Evolutionary conservation across 2,888 invertebrate genomes (phyloP).

Genomic region (Thalpophila matura): DNA sequence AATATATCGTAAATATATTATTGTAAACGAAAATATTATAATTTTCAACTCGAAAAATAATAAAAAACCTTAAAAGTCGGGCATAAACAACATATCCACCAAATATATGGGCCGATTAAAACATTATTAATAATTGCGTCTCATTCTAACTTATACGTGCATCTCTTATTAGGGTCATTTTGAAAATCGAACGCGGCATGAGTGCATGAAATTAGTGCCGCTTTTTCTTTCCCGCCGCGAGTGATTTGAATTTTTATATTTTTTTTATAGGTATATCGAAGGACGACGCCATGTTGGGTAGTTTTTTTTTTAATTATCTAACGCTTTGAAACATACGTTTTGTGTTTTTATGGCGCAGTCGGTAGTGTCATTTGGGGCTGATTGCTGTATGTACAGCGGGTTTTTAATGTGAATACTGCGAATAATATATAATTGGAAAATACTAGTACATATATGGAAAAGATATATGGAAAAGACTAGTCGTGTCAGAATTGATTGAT

Average conservation of each 20-base stretch:
- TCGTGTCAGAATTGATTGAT: too few relatives aligned
- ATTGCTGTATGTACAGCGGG: slow-evolving; percentile 57
- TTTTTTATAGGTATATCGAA: slow-evolving; percentile 76
- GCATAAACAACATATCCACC: slow-evolving; percentile 84
- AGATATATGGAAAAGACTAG: too few relatives aligned
- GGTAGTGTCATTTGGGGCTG: slow-evolving; percentile 63
- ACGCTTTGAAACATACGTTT: slow-evolving; percentile 76
- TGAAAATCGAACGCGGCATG: slow-evolving; percentile 84
- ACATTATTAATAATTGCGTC: slow-evolving; percentile 82
- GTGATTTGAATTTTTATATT: slow-evolving; percentile 82
- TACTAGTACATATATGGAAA: too few relatives aligned
- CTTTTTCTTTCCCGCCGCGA: slow-evolving; percentile 87
- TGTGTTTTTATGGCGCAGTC: slow-evolving; percentile 58
- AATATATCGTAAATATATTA: slow-evolving; percentile 54
- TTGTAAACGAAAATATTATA: slow-evolving; percentile 62
- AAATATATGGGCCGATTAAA: slow-evolving; percentile 88
- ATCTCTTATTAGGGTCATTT: slow-evolving; percentile 79
- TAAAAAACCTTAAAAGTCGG: slow-evolving; percentile 60
- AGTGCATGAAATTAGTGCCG: slow-evolving; percentile 88
- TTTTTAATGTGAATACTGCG: not conserved
- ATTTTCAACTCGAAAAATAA: slow-evolving; percentile 40
- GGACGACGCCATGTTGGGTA: slow-evolving; percentile 83
- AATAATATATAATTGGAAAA: too few relatives aligned
- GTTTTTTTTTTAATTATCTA: slow-evolving; percentile 76
- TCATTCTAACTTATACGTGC: slow-evolving; percentile 56